Evolutionary conservation across 2,113 vertebrate species (phyloP).

Genomic region (Syngnathus scovelli): DNA sequence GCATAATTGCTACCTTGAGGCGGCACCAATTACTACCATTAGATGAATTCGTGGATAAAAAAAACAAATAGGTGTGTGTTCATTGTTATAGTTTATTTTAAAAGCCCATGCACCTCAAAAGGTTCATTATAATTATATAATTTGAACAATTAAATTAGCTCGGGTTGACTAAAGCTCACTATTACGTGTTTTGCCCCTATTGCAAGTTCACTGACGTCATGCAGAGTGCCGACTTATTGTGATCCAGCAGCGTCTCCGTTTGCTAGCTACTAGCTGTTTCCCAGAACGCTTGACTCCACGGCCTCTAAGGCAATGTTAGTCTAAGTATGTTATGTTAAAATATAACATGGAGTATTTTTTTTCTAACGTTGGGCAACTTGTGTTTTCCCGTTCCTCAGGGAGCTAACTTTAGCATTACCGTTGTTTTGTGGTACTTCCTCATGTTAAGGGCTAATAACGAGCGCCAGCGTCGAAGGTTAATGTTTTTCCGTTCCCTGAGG

Average conservation of each 20-base stretch:
- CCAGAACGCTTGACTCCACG: not conserved
- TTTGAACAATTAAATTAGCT: not conserved
- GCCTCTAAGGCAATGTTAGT: not conserved
- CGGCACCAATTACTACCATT: not conserved
- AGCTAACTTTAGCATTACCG: conserved; percentile 57
- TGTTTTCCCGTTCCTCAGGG: conserved; percentile 6
- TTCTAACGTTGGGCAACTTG: not conserved
- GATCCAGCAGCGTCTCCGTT: conserved; percentile 11
- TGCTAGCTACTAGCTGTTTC: conserved; percentile 16
- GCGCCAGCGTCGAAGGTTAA: not conserved
- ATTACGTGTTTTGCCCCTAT: not conserved
- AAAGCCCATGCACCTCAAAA: too few species aligned
- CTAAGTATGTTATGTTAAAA: not conserved
- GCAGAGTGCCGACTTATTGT: not conserved
- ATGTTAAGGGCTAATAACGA: not conserved
- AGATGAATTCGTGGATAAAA: not conserved
- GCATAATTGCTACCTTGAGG: too few species aligned
- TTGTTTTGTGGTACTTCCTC: conserved; percentile 46
- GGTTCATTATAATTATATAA: not conserved
- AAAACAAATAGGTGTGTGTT: not conserved
- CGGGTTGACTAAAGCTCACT: not conserved
- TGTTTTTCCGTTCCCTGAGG: fast-evolving
- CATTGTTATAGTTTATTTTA: not conserved
- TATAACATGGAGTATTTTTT: not conserved
- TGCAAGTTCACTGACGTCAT: not conserved